phyloP scores from a whole-genome alignment of 2,888 invertebrate species.

The Noctua fimbriata region DNA sequence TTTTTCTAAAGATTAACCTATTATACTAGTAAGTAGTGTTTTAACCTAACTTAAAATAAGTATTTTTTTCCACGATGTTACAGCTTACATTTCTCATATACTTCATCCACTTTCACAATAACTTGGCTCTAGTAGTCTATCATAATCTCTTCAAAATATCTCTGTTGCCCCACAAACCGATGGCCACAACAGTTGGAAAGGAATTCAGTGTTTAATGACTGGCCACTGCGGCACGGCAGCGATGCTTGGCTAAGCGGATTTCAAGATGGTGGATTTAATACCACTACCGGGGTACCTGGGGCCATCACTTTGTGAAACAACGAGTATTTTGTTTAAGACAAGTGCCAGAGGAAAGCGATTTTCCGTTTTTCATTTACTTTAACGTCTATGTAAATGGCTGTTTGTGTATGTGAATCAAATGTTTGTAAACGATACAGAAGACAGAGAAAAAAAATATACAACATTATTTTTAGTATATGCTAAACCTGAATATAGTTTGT shows the following conservation, averaged over 20 bases:
- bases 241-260: constrained; percentile 79
- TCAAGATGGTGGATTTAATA: constrained; percentile 66
- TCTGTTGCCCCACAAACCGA: constrained; percentile 12
- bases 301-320: constrained; percentile 53
- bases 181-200: constrained; percentile 73
- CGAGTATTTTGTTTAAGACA: constrained; percentile 12
- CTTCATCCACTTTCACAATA: neutral
- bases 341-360: neutral
- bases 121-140: neutral
- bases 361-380: neutral
- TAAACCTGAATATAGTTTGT: too few species aligned
- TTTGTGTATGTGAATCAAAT: too few species aligned
- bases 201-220: constrained; percentile 86
- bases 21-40: neutral
- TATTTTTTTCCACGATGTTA: neutral
- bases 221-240: constrained; percentile 75
- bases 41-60: neutral
- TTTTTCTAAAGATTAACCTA: neutral
- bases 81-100: too few species aligned
- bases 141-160: neutral
- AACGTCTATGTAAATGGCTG: too few species aligned
- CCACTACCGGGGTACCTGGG: constrained; percentile 62
- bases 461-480: too few species aligned
- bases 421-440: too few species aligned
- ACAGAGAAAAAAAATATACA: too few species aligned